phyloP scores from a whole-genome alignment of 2,113 vertebrate genomes.

The Eulemur rufifrons region DNA sequence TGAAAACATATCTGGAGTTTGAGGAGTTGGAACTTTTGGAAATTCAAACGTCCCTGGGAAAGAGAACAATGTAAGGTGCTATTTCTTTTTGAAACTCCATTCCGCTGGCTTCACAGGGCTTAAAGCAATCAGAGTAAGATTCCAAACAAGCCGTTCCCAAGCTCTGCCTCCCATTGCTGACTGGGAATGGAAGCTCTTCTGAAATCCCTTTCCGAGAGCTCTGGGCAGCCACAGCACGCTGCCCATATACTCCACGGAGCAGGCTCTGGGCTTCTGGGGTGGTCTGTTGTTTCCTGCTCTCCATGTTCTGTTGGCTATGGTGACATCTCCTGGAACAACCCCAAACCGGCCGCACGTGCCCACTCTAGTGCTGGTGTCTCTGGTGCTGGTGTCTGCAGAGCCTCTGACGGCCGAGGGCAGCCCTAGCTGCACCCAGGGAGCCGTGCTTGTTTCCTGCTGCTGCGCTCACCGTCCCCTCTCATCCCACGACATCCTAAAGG shows the following conservation, averaged over 20 bases:
- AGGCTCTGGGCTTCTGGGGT: not conserved
- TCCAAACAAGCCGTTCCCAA: not conserved
- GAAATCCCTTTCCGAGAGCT: not conserved
- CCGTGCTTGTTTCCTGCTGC: not conserved
- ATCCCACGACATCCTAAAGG: too few relatives aligned
- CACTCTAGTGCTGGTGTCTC: not conserved
- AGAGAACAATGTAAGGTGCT: not conserved
- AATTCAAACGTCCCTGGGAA: not conserved
- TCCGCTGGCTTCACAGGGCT: not conserved
- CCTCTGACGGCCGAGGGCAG: too few relatives aligned
- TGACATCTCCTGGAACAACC: not conserved
- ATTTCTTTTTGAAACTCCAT: not conserved
- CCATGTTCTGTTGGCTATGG: not conserved
- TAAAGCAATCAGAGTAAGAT: not conserved
- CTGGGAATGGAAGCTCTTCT: not conserved
- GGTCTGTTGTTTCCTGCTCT: not conserved
- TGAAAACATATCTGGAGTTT: not conserved
- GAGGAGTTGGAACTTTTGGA: not conserved
- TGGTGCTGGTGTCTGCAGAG: not conserved
- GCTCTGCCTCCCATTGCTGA: too few relatives aligned
- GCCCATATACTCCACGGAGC: fast-evolving
- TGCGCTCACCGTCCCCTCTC: fast-evolving
- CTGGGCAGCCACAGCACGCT: not conserved
- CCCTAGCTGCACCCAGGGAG: not conserved
- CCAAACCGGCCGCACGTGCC: too few relatives aligned